Base-by-base conservation (phyloP, 2,113 vertebrate species). In the Romanogobio albipinnatus region DNA sequence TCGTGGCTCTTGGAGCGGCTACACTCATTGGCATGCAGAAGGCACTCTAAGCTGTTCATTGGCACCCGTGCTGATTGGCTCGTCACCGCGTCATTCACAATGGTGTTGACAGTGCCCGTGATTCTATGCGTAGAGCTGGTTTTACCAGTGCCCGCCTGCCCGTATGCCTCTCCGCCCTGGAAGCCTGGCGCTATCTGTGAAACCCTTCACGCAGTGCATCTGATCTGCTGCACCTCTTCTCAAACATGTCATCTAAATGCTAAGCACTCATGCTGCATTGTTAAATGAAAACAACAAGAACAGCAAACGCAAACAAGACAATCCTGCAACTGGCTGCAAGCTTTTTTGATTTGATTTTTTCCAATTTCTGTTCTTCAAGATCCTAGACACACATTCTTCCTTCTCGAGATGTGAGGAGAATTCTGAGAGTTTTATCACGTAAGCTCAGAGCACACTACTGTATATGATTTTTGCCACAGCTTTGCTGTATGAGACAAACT, bases 221-320 rank as follows among this genome's bases (percentile, higher is more conserved):
- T 91, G 93, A 93, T 94, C 92, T 91, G 93, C 93, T 91, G 90
- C 91, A 90, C 87, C 91, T 92, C 91, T 92, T 87, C 86, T 74
- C 87, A 90, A 93, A 92, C 91, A 93, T 94, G 94, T 94, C 93
- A 94, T 94, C 94, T 94, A 95, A 94, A 95, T 95, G 93, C 94
- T 94, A 95, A 95, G 91, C 92, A 93, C 93, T 92, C 92, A 88
- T 87, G 92, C 90, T 82, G 90, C 92, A 92, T 93, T 90, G 92
- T 94, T 93, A 94, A 94, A 94, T 92, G 90, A 93, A 94, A 94
- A 92, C 90, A 91, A 91, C 90, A 93, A 90, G 85, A 89, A 87
- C 90, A 91, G 92, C 74, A 82, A 89, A 90, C 89, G 90, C 87
- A 88, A 90, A 93, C 90, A 91, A 93, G 88, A 88, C 88, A 91